phyloP scores from a whole-genome alignment of 2,888 invertebrate species.

The Prosapia bicincta region DNA sequence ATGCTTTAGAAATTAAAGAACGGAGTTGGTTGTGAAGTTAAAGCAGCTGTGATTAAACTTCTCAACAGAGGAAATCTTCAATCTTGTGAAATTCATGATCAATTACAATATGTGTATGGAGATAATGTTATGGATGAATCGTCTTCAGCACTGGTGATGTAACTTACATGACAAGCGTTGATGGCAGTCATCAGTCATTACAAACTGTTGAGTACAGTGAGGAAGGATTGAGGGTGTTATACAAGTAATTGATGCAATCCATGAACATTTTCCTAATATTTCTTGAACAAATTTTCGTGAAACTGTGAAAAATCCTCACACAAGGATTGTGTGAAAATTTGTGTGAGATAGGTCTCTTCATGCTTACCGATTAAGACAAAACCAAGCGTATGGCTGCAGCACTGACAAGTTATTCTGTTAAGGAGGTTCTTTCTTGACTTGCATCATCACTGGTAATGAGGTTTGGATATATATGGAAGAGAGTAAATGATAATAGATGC shows the following conservation, averaged over 20 bases:
- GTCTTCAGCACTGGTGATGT: background rate
- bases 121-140: background rate
- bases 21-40: no score
- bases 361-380: background rate
- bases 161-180: background rate
- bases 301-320: background rate
- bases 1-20: no score
- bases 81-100: no score
- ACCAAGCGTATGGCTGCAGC: background rate
- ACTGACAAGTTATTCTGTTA: background rate
- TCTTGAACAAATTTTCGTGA: background rate
- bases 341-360: background rate
- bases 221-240: background rate
- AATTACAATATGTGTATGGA: no score
- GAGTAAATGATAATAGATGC: background rate
- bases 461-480: background rate
- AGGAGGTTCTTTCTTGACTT: background rate
- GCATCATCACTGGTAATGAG: background rate
- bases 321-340: background rate
- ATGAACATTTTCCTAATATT: background rate
- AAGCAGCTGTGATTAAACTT: no score
- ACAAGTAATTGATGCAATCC: background rate
- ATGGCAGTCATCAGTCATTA: background rate
- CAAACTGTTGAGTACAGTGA: background rate
- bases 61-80: no score